Evolutionary conservation across 2,797 vertebrate genomes (phyloP).

Genomic region (Bradypodion pumilum): DNA sequence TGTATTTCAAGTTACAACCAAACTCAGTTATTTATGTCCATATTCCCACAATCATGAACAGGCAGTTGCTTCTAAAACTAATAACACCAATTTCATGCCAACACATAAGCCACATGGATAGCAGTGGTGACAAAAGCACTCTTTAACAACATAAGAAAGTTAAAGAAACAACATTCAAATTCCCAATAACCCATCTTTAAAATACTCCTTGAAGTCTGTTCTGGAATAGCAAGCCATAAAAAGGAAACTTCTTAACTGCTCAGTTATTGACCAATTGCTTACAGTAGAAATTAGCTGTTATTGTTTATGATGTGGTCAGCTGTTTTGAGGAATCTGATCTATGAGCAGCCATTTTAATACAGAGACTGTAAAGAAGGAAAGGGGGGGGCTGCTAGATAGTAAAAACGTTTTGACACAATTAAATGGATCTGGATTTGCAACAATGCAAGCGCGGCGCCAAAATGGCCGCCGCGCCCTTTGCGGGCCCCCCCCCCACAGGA

Average conservation of each 20-base stretch:
- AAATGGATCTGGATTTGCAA: constrained; percentile 26
- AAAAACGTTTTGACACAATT: neutral
- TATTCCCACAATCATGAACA: neutral
- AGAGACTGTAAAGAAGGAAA: neutral
- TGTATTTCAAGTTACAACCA: neutral
- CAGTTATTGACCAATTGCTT: constrained; percentile 15
- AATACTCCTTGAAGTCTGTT: constrained; percentile 18
- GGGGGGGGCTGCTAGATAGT: neutral
- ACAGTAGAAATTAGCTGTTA: constrained; percentile 7
- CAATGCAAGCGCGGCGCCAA: too few species aligned
- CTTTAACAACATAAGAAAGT: neutral
- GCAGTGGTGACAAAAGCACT: neutral
- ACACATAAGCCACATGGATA: constrained; percentile 25
- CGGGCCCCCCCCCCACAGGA: too few species aligned
- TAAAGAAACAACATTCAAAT: neutral
- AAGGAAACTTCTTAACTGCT: constrained; percentile 4
- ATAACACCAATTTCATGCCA: constrained; percentile 6
- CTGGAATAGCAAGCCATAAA: neutral
- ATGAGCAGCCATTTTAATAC: constrained; percentile 6
- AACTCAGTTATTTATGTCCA: neutral
- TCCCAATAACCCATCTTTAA: neutral
- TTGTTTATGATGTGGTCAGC: neutral
- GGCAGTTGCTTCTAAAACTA: neutral
- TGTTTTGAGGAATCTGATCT: constrained; percentile 11
- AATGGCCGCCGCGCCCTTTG: too few species aligned